Percentiles rank a stretch among this genome's conserved stretches.
Conservation (phyloP, 2,113 vertebrate genomes). For the Hypomesus transpacificus region DNA sequence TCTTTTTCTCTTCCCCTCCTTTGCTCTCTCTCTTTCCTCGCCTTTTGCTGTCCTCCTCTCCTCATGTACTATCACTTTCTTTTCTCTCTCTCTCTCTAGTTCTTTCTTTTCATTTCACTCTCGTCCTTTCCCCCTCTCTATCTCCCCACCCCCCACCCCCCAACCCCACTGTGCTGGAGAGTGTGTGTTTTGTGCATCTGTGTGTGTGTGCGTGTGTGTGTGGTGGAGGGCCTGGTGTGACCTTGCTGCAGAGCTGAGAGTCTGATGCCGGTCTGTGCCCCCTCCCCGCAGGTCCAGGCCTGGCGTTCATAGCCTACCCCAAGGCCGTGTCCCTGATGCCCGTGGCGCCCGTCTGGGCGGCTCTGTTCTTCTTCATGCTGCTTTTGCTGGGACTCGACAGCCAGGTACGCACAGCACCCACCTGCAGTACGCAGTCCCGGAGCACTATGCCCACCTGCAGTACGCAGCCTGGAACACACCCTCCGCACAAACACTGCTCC, state of each 20-base stretch:
- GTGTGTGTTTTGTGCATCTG: background rate
- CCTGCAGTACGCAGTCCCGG: no score
- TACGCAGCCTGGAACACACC: background rate
- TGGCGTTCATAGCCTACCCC: conserved; percentile 80
- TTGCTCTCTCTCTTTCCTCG: conserved; percentile 6
- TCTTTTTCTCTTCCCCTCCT: background rate
- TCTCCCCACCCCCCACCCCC: conserved; percentile 1
- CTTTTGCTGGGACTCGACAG: conserved; percentile 77
- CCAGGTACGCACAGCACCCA: conserved; percentile 61
- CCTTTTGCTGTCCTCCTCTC: background rate
- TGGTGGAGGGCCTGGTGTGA: conserved; percentile 15
- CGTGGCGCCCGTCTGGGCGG: conserved; percentile 76
- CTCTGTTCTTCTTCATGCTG: conserved; percentile 81
- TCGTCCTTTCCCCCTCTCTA: background rate
- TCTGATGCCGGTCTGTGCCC: conserved; percentile 21
- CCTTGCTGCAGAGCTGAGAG: conserved; percentile 11
- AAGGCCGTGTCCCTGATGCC: conserved; percentile 79
- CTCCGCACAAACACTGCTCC: no score
- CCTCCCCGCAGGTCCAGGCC: conserved; percentile 68
- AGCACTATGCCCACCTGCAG: no score
- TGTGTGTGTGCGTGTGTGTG: conserved; percentile 31
- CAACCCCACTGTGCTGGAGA: conserved; percentile 22
- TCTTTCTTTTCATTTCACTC: conserved; percentile 23
- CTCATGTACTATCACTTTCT: conserved; percentile 1
- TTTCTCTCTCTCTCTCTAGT: conserved; percentile 22